Percentiles rank a stretch among this genome's conserved stretches.
Evolutionary conservation across 2,113 vertebrate species (phyloP).

Genomic region (Stegostoma tigrinum): DNA sequence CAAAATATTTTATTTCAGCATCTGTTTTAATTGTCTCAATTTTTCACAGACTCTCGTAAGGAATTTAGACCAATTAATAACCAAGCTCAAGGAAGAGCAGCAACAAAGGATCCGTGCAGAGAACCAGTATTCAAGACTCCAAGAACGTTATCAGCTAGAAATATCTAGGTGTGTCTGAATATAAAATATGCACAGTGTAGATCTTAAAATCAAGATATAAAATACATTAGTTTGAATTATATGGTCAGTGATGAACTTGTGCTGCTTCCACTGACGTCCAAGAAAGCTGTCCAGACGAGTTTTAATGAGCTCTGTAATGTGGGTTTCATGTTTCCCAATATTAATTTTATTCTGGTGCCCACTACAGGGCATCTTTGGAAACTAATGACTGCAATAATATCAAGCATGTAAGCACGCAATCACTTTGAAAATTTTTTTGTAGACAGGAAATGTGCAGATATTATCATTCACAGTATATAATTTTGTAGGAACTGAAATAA

Average conservation of each 20-base stretch:
- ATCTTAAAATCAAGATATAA: neutral
- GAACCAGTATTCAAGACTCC: neutral
- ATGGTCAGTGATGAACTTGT: neutral
- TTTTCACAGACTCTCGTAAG: neutral
- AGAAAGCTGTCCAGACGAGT: neutral
- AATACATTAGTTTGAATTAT: neutral
- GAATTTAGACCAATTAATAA: neutral
- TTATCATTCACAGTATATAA: neutral
- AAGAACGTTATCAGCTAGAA: constrained; percentile 15
- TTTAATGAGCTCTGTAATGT: neutral
- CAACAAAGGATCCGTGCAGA: neutral
- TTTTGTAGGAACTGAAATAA: neutral
- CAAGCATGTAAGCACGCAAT: neutral
- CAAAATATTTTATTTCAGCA: neutral
- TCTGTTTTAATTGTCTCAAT: neutral
- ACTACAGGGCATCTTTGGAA: neutral
- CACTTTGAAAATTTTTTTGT: neutral
- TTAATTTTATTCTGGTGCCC: neutral
- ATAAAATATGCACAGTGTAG: neutral
- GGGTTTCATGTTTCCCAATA: neutral
- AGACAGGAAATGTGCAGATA: neutral
- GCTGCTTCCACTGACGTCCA: neutral
- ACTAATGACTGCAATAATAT: neutral
- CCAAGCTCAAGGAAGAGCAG: neutral
- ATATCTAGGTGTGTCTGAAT: neutral